phyloP scores from a whole-genome alignment of 2,797 vertebrate species.

The Coregonus suidteri region DNA sequence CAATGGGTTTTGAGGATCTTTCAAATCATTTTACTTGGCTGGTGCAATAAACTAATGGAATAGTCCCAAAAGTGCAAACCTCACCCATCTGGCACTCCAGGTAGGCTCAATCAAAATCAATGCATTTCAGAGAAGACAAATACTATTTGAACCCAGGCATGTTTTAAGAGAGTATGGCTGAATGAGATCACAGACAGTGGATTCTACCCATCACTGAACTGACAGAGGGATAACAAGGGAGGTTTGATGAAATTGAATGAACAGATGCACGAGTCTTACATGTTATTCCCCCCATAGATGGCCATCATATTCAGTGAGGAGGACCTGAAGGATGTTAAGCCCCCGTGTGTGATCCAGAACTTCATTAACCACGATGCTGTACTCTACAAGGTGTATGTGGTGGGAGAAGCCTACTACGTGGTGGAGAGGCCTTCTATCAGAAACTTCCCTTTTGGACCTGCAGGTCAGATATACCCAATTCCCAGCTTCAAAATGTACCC shows the following conservation, averaged over 20 bases:
- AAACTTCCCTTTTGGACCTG: slow-evolving; percentile 83
- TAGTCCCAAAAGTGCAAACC: neutral
- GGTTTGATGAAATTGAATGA: neutral
- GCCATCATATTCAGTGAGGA: slow-evolving; percentile 87
- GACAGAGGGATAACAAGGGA: neutral
- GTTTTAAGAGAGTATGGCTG: neutral
- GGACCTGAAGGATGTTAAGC: slow-evolving; percentile 80
- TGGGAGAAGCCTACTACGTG: slow-evolving; percentile 83
- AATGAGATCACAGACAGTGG: neutral
- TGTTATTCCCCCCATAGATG: slow-evolving; percentile 74
- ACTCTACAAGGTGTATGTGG: slow-evolving; percentile 87
- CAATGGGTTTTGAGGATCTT: neutral
- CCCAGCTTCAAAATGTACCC: neutral
- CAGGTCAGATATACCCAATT: slow-evolving; percentile 67
- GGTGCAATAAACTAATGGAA: neutral
- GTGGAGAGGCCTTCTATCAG: slow-evolving; percentile 86
- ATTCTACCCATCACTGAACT: neutral
- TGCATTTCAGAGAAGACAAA: neutral
- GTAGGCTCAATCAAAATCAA: neutral
- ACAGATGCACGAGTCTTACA: neutral
- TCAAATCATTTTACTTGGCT: neutral
- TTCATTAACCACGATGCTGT: slow-evolving; percentile 89
- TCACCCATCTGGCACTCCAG: neutral
- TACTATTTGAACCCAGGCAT: neutral
- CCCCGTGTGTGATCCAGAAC: slow-evolving; percentile 86